Base-by-base conservation (phyloP, 2,113 vertebrate genomes). In the Aramus guarauna region DNA sequence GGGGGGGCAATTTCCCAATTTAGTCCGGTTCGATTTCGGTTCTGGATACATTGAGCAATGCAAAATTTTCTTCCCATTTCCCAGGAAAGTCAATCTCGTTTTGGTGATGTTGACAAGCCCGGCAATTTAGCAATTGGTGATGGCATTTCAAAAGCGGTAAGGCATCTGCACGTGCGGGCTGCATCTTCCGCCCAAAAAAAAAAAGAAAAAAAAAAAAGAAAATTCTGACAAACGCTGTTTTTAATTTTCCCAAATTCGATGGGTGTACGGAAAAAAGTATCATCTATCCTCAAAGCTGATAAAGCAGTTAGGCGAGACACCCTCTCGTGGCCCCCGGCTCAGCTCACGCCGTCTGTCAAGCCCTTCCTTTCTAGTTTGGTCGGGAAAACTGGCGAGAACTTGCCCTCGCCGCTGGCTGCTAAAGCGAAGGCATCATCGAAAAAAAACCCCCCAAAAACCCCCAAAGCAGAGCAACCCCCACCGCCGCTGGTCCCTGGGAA, bases 241-340 rank as follows among this genome's bases (percentile, higher is more conserved):
- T 47, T 92, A 86, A 41, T 12, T 88, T 92, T 88, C 69, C 93
- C 89, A 85, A 84, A 91, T 66, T 67, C 15, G 92, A 68, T 64
- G 79, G 27, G 6, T 88, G 82, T 75, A 23, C 30, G 53, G 93
- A 93, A 96, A 93, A 93, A 96, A 94, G 93, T 19, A 92, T 84
- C 92, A 92, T 84, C 92, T 81, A 41, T 93, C 89, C 96, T 94
- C 97, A 91, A 96, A 98, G 97, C 97, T 98, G 97, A 94, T 48
- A 96, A 96, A 97, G 96, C 97, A 95, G 92, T 60, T 43, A 67
- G 92, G 95, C 8, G 74, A 95, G 97, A 80, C 89, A 91, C 37
- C 8, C 56, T 72, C 52, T 30, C 1, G 15, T 47, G 80, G 23
- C 30, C 77, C 18, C 18, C 45, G 58, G 85, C 76, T n/a, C n/a